A percentile compares a stretch with the other conserved stretches of the same genome.
Conservation (phyloP, 2,888 invertebrate genomes). For the Aleiodes testaceus region DNA sequence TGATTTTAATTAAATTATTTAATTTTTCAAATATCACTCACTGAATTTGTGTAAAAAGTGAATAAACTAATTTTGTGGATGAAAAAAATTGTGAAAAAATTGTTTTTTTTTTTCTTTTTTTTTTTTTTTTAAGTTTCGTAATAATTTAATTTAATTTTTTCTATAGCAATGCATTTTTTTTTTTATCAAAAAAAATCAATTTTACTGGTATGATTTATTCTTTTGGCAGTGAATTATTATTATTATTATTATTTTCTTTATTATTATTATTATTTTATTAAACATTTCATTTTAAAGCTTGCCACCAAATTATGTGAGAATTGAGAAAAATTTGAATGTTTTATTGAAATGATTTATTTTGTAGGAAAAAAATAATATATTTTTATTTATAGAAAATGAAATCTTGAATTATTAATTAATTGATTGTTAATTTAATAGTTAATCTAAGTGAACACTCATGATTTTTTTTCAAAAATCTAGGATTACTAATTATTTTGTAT, state of each 20-base stretch:
- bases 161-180: not conserved
- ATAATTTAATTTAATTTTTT: slow-evolving; percentile 1
- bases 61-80: slow-evolving; percentile 19
- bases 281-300: slow-evolving; percentile 7
- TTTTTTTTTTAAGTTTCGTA: not conserved
- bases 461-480: slow-evolving; percentile 46
- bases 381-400: no score
- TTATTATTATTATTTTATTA: slow-evolving; percentile 1
- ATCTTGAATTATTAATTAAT: slow-evolving; percentile 1
- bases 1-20: not conserved
- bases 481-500: slow-evolving; percentile 6
- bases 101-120: not conserved
- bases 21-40: slow-evolving; percentile 16
- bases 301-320: slow-evolving; percentile 9
- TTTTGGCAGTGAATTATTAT: slow-evolving; percentile 30
- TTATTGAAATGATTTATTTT: not conserved
- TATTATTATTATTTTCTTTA: slow-evolving; percentile 1
- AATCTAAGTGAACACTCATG: slow-evolving; percentile 64
- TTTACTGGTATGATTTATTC: slow-evolving; percentile 15
- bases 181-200: slow-evolving; percentile 6
- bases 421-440: not conserved
- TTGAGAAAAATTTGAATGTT: not conserved
- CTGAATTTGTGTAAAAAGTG: slow-evolving; percentile 20
- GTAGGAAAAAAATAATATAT: not conserved
- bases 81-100: slow-evolving; percentile 12